Conservation (phyloP, 2,797 vertebrate genomes). For the Crax fasciolata region DNA sequence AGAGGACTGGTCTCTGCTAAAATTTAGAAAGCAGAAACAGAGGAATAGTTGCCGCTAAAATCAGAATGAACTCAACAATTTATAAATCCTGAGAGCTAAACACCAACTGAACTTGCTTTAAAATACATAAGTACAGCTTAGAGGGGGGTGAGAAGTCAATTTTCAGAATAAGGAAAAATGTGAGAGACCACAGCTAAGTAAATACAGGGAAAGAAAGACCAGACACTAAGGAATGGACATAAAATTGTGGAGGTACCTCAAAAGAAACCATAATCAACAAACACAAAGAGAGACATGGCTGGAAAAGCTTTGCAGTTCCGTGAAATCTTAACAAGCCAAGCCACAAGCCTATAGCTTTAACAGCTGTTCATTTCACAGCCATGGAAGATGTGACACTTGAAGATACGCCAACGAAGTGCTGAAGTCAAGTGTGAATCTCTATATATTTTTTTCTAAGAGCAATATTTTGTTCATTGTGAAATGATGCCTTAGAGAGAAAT, state of each 20-base stretch:
- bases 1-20: background rate
- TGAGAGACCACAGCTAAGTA: conserved; percentile 49
- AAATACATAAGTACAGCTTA: conserved; percentile 2
- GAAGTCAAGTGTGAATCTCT: background rate
- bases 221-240: conserved; percentile 48
- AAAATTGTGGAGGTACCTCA: conserved; percentile 59
- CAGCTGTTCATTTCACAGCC: conserved; percentile 44
- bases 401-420: background rate
- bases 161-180: conserved; percentile 53
- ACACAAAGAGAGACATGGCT: conserved; percentile 26
- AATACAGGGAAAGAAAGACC: conserved; percentile 61
- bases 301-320: conserved; percentile 51
- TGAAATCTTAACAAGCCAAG: background rate
- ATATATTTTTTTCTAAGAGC: background rate
- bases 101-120: conserved; percentile 44
- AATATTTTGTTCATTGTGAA: background rate
- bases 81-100: conserved; percentile 20
- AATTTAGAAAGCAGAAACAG: conserved; percentile 45
- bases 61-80: conserved; percentile 30
- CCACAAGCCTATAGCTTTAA: conserved; percentile 19
- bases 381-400: background rate
- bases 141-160: conserved; percentile 20
- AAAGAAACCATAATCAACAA: conserved; percentile 61
- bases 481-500: background rate
- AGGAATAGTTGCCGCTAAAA: conserved; percentile 27